These are phyloP conservation scores for Ceramica pisi DNA, from an alignment of 2,888 invertebrate species.

Conservation along the genomic window DNA sequence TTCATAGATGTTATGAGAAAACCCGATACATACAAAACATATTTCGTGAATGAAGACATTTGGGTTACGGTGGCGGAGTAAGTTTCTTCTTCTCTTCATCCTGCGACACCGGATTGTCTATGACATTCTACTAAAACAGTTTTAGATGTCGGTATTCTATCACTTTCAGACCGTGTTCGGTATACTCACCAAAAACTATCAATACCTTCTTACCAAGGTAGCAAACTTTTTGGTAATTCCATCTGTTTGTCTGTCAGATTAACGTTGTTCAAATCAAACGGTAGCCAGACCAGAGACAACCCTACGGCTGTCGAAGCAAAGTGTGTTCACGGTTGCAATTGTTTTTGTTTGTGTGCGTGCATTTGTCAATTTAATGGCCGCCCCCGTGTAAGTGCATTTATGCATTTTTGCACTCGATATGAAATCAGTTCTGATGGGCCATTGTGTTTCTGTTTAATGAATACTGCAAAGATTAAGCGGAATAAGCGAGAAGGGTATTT, in stretches of 20 bases:
- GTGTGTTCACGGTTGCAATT: conserved; percentile 64
- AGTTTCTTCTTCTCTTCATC: background rate
- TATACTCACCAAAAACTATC: too few species aligned
- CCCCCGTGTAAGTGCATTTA: conserved; percentile 65
- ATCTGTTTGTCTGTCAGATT: too few species aligned
- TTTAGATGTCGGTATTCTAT: too few species aligned
- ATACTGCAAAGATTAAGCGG: conserved; percentile 11
- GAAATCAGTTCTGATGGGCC: conserved; percentile 33
- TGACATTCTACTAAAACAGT: background rate
- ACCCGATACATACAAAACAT: background rate
- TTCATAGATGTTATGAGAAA: background rate
- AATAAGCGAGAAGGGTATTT: conserved; percentile 12
- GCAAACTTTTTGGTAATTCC: too few species aligned
- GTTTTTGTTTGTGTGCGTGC: conserved; percentile 72
- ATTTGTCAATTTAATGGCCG: conserved; percentile 75
- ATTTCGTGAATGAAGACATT: background rate
- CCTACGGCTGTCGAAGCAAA: conserved; percentile 50
- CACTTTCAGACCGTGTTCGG: too few species aligned
- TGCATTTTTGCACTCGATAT: conserved; percentile 67
- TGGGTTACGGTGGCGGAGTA: too few species aligned
- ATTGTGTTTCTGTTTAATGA: conserved; percentile 11
- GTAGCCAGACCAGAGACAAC: conserved; percentile 7
- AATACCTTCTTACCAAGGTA: too few species aligned
- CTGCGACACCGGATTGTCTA: background rate
- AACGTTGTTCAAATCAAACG: too few species aligned